A percentile compares a stretch with the other conserved stretches of the same genome.
These are phyloP conservation scores for Drosophila ananassae DNA, from an alignment of 1,140 invertebrate genomes.

Conservation along the genomic window DNA sequence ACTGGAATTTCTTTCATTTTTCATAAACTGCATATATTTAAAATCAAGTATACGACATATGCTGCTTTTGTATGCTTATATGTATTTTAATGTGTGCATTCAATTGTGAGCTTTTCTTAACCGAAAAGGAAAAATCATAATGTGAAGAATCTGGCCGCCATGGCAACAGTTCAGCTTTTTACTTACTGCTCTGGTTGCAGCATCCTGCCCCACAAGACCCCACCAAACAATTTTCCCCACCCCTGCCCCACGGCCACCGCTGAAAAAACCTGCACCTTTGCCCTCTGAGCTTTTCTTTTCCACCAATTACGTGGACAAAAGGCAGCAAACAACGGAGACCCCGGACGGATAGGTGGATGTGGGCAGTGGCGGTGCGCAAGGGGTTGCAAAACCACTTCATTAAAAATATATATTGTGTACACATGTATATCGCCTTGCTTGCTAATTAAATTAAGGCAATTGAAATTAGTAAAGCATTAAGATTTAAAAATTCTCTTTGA, in stretches of 20 bases:
- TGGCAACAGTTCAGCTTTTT: conserved; percentile 30
- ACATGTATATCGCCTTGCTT: background rate
- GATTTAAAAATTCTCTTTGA: conserved; percentile 1
- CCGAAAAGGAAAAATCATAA: conserved; percentile 12
- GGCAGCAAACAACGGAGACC: conserved; percentile 27
- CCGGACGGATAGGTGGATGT: background rate
- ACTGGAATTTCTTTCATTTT: too few relatives aligned
- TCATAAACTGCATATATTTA: too few relatives aligned
- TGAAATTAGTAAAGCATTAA: background rate
- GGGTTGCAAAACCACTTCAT: background rate
- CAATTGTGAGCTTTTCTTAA: conserved; percentile 3
- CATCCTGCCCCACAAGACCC: background rate
- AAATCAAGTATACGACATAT: background rate
- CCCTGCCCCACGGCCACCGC: background rate
- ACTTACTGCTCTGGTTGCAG: background rate
- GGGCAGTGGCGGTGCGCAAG: background rate
- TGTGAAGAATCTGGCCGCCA: conserved; percentile 4
- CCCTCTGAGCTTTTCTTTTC: conserved; percentile 44
- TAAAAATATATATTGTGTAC: background rate
- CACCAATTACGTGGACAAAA: conserved; percentile 70
- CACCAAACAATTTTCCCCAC: background rate
- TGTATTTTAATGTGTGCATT: background rate
- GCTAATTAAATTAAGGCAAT: conserved; percentile 3
- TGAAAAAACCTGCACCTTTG: conserved; percentile 5
- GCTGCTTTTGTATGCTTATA: background rate